Evolutionary conservation across 1,140 invertebrate species (phyloP).

Genomic region (Drosophila chauvacae): DNA sequence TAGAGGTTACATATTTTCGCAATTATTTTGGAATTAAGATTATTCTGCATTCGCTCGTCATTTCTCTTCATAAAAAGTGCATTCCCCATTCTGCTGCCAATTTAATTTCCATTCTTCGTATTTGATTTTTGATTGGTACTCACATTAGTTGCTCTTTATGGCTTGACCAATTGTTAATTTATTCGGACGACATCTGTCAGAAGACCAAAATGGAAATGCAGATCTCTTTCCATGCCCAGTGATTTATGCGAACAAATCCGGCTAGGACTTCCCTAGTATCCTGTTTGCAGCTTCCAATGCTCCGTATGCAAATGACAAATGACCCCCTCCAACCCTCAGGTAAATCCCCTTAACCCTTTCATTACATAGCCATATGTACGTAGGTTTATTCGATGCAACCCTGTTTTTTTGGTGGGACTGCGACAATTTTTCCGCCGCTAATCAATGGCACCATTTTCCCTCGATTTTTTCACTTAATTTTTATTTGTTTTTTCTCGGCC

Average conservation of each 20-base stretch:
- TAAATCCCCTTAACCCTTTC: slow-evolving; percentile 59
- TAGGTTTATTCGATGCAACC: slow-evolving; percentile 15
- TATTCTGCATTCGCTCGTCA: neutral
- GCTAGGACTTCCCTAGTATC: slow-evolving; percentile 31
- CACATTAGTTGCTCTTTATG: slow-evolving; percentile 46
- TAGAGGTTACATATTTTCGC: rapidly evolving
- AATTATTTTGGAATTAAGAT: neutral
- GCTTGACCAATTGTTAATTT: slow-evolving; percentile 55
- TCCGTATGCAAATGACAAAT: slow-evolving; percentile 75
- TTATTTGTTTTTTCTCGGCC: slow-evolving; percentile 72
- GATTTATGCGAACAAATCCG: slow-evolving; percentile 60
- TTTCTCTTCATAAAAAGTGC: neutral
- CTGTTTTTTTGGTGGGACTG: slow-evolving; percentile 30
- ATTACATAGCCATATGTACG: slow-evolving; percentile 4
- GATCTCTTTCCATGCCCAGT: slow-evolving; percentile 25
- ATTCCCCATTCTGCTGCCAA: neutral
- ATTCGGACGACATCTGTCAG: slow-evolving; percentile 51
- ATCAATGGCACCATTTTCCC: slow-evolving; percentile 68
- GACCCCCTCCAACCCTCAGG: slow-evolving; percentile 29
- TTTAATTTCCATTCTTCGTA: neutral
- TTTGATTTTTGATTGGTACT: slow-evolving; percentile 33
- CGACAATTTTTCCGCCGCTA: slow-evolving; percentile 50
- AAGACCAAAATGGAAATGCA: slow-evolving; percentile 51
- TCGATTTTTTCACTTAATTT: slow-evolving; percentile 76
- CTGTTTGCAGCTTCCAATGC: slow-evolving; percentile 42